These are phyloP conservation scores for Lanius collurio DNA, from an alignment of 2,113 vertebrate genomes.

Conservation along the genomic window DNA sequence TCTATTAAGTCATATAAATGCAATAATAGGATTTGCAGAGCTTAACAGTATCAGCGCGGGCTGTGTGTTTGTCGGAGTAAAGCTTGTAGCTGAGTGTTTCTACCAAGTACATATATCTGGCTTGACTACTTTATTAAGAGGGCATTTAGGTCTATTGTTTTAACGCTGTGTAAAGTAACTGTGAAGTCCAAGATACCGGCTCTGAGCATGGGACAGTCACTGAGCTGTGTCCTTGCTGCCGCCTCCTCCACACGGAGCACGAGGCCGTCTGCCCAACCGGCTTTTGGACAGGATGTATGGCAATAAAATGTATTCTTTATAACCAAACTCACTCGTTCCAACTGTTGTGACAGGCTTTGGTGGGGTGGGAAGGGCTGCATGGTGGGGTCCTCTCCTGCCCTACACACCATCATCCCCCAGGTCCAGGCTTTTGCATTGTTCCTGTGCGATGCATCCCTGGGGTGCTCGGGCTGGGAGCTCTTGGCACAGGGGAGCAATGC, in stretches of 20 bases:
- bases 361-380: background rate
- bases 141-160: background rate
- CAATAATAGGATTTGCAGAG: background rate
- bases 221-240: background rate
- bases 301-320: constrained; percentile 42
- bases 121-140: background rate
- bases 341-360: background rate
- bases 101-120: background rate
- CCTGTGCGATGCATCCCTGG: rapidly evolving
- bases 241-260: background rate
- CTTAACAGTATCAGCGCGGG: constrained; percentile 7
- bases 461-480: background rate
- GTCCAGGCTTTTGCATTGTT: background rate
- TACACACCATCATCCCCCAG: rapidly evolving
- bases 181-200: background rate
- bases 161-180: constrained; percentile 41
- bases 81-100: background rate
- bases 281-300: background rate
- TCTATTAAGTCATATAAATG: constrained; percentile 13
- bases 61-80: background rate
- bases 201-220: rapidly evolving
- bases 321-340: background rate
- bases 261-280: rapidly evolving
- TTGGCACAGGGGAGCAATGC: rapidly evolving
- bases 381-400: background rate